Evolutionary conservation across 2,888 invertebrate species (phyloP).

Genomic region (Nomada lathburiana): DNA sequence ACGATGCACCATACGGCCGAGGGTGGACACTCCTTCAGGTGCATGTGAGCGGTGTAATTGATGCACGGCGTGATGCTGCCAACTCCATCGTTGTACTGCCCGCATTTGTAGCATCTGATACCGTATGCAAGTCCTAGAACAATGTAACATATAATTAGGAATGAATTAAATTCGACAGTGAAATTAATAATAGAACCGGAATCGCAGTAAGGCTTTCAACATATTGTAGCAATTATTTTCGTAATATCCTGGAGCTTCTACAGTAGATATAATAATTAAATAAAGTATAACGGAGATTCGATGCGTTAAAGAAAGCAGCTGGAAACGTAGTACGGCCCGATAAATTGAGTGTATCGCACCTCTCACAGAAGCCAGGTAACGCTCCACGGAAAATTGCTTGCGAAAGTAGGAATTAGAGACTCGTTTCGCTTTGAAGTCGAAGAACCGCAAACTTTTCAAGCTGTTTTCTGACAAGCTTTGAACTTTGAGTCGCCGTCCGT

Average conservation of each 20-base stretch:
- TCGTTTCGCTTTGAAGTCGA: conserved; percentile 42
- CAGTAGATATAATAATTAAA: not conserved
- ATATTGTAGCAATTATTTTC: not conserved
- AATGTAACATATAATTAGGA: not conserved
- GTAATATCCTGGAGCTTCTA: no score
- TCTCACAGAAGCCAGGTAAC: not conserved
- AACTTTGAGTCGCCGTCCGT: conserved; percentile 15
- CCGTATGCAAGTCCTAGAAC: conserved; percentile 84
- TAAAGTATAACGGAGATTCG: not conserved
- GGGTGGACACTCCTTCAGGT: conserved; percentile 89
- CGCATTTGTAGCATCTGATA: conserved; percentile 91
- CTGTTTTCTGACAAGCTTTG: conserved; percentile 14
- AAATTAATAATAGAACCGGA: not conserved
- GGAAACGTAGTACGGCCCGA: conserved; percentile 8
- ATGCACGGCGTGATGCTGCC: conserved; percentile 94
- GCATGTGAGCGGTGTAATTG: conserved; percentile 89
- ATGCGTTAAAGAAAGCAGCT: conserved; percentile 3
- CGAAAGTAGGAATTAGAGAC: conserved; percentile 53
- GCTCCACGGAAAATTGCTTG: conserved; percentile 36
- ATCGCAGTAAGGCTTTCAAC: not conserved
- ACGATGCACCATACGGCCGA: conserved; percentile 91
- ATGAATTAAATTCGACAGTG: not conserved
- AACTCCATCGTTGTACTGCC: conserved; percentile 93
- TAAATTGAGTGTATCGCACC: conserved; percentile 35
- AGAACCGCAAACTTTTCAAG: conserved; percentile 43